Evolutionary conservation across 2,888 invertebrate species (phyloP).

Genomic region (Hemistola chrysoprasaria): DNA sequence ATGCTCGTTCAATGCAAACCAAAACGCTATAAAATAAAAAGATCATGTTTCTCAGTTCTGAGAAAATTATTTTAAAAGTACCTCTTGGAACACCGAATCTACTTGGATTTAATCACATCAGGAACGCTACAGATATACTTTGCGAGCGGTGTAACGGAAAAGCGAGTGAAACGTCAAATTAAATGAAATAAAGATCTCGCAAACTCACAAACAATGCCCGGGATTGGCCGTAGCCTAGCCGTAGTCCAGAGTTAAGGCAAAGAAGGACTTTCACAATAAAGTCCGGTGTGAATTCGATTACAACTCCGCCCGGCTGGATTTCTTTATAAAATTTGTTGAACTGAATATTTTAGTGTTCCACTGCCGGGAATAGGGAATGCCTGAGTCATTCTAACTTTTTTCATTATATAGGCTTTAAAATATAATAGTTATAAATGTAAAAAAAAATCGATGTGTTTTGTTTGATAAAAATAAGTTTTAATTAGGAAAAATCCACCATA

Average conservation of each 20-base stretch:
- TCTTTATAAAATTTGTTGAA: slow-evolving; percentile 1
- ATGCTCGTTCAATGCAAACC: neutral
- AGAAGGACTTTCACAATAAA: slow-evolving; percentile 9
- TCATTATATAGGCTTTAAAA: too few species aligned
- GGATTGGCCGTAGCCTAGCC: slow-evolving; percentile 1
- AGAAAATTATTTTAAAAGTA: slow-evolving; percentile 2
- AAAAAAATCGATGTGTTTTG: too few species aligned
- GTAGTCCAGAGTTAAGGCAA: slow-evolving; percentile 1
- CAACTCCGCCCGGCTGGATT: slow-evolving; percentile 4
- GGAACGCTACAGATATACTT: slow-evolving; percentile 11
- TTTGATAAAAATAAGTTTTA: too few species aligned
- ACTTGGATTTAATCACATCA: slow-evolving; percentile 13
- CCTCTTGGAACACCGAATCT: neutral
- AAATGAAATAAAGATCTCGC: slow-evolving; percentile 14
- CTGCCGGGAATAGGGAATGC: too few species aligned
- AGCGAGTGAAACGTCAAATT: slow-evolving; percentile 1
- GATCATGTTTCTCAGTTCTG: slow-evolving; percentile 11
- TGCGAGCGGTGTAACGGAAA: slow-evolving; percentile 3
- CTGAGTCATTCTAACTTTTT: too few species aligned
- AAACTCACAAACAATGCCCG: slow-evolving; percentile 15
- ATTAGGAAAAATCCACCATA: too few species aligned
- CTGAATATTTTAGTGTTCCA: slow-evolving; percentile 1
- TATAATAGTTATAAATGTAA: too few species aligned
- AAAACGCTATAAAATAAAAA: slow-evolving; percentile 2
- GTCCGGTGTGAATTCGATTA: slow-evolving; percentile 15